These are phyloP conservation scores for Corvus moneduloides DNA, from an alignment of 2,113 vertebrate genomes.

Conservation along the genomic window DNA sequence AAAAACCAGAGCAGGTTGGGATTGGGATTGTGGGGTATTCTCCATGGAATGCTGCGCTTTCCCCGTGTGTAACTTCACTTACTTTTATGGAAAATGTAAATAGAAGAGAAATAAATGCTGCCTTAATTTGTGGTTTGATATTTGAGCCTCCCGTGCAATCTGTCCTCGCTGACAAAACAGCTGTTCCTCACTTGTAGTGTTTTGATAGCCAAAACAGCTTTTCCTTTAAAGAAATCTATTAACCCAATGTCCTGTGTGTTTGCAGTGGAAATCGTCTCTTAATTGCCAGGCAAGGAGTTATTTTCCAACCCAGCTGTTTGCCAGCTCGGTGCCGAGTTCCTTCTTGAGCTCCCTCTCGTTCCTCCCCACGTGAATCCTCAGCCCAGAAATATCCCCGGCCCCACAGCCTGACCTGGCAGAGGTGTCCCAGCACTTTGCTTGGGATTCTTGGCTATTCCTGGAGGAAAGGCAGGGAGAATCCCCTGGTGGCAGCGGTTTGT, in stretches of 20 bases:
- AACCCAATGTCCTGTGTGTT: constrained; percentile 73
- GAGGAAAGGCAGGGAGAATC: background rate
- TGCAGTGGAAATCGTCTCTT: constrained; percentile 68
- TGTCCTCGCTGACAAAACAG: constrained; percentile 75
- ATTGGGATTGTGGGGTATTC: background rate
- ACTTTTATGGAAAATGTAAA: constrained; percentile 78
- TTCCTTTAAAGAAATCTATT: constrained; percentile 74
- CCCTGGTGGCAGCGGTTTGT: background rate
- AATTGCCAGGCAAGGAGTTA: constrained; percentile 71
- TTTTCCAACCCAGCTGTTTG: constrained; percentile 65
- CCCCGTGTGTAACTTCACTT: constrained; percentile 28
- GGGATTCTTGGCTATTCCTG: background rate
- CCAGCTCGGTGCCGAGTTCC: background rate
- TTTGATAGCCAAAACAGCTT: constrained; percentile 75
- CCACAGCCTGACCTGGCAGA: accelerated
- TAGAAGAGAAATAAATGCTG: constrained; percentile 71
- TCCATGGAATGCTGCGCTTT: constrained; percentile 14
- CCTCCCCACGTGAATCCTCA: background rate
- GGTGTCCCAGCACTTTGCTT: background rate
- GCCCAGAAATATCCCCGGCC: background rate
- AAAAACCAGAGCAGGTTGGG: background rate
- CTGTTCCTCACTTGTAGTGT: constrained; percentile 73
- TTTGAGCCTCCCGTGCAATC: constrained; percentile 67
- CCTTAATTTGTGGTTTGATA: constrained; percentile 67
- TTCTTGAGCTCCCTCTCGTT: background rate